Evolutionary conservation across 2,888 invertebrate species (phyloP), one percentile per base, ranked within the genome.

Genomic region (Epinotia brunnichana): DNA sequence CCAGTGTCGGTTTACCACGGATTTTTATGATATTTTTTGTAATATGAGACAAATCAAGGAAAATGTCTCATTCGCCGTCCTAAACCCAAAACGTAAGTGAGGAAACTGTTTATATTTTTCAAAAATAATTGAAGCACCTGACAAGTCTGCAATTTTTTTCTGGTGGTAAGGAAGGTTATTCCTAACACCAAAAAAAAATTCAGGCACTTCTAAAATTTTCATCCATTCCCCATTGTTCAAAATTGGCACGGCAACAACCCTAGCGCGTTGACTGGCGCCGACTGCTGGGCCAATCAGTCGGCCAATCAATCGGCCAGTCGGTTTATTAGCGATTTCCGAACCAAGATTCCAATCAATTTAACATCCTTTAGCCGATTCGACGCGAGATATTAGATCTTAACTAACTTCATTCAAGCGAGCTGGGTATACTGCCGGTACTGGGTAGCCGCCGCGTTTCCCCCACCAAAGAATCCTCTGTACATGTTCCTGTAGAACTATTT

Each of bases 311-410:
- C 62, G 62, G 48, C 41, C 66, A 56, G 60, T 61, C 51, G 41
- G 67, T 44, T 72, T 70, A 71, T 67, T 62, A 67, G 66, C 66
- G 68, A 68, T 72, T 67, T 53, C 61, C 61, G 35, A 72, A 61
- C 61, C 53, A 67, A 66, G 41, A 68, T 68, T 60, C 54, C 71
- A 56, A 72, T 61, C 71, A 61, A 61, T 72, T 68, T 71, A 66
- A 59, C 66, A 71, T 71, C 66, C 60, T 70, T 60, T 53, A 54
- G 67, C 60, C 60, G 61, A 72, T 67, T 63, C 57, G 57, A 41
- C 59, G 24, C 53, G n/a, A 24, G 54, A 63, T 59, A 41, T 59
- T 41, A 66, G 60, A 63, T 59, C 53, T 64, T 51, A 71, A 71
- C 66, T 17, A 66, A 54, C 71, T 29, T 24, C 57, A 56, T 41